Conservation (phyloP, 1,140 invertebrate genomes). For the Solen grandis region DNA sequence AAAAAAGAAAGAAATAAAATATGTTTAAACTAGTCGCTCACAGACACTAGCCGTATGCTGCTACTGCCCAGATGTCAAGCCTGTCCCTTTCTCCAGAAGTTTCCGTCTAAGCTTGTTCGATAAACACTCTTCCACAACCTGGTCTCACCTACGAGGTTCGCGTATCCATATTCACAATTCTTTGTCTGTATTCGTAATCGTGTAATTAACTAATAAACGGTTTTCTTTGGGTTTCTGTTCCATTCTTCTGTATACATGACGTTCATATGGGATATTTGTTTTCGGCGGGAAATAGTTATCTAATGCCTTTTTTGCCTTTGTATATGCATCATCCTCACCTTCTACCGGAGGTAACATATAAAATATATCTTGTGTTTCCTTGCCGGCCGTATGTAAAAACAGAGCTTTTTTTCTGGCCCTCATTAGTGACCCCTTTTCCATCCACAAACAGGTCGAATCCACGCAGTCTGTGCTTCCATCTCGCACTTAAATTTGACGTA, state of each 20-base stretch:
- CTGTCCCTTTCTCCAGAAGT: neutral
- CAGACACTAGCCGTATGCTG: neutral
- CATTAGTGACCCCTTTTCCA: no score
- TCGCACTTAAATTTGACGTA: no score
- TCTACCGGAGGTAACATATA: no score
- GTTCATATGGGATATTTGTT: neutral
- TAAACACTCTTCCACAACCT: slow-evolving; percentile 7
- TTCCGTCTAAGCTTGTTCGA: neutral
- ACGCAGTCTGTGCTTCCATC: no score
- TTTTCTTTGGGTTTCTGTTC: slow-evolving; percentile 20
- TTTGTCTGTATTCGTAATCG: neutral
- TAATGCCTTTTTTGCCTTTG: neutral
- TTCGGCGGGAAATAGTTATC: slow-evolving; percentile 2
- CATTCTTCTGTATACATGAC: slow-evolving; percentile 11
- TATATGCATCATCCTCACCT: neutral
- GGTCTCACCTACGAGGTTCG: neutral
- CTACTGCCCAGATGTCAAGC: neutral
- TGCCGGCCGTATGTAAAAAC: no score
- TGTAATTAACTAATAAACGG: slow-evolving; percentile 15
- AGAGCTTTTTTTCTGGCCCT: no score
- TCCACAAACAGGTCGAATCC: no score
- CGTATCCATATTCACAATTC: neutral
- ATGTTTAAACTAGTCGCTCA: no score
- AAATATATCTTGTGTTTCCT: no score
- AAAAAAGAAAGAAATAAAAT: no score